A percentile compares a stretch with the other conserved stretches of the same genome.
Conservation (phyloP, 2,797 vertebrate species). For the Trachurus trachurus region DNA sequence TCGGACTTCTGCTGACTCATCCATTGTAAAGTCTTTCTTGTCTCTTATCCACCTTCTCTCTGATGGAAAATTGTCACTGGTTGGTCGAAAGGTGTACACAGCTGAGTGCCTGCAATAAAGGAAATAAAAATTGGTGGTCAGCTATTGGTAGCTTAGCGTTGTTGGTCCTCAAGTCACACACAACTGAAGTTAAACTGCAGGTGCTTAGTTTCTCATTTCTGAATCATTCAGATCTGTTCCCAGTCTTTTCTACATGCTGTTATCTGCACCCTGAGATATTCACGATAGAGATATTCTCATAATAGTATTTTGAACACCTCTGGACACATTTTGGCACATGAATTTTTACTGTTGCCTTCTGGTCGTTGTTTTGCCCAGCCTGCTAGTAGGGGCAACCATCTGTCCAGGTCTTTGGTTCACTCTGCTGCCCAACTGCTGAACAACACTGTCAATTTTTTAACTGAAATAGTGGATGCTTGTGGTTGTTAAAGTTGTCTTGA, state of each 20-base stretch:
- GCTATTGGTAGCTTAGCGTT: background rate
- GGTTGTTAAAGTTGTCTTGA: no score
- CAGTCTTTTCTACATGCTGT: background rate
- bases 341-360: no score
- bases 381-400: no score
- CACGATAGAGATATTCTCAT: no score
- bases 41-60: constrained; percentile 2
- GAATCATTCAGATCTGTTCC: background rate
- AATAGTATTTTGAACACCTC: no score
- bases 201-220: background rate
- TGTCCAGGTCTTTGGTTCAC: no score
- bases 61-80: constrained; percentile 4
- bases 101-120: constrained; percentile 35
- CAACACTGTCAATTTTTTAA: no score
- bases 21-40: constrained; percentile 42
- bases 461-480: no score
- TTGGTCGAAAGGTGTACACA: background rate
- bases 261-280: background rate
- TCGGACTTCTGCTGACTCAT: constrained; percentile 50
- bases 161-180: background rate
- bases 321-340: no score
- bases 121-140: background rate
- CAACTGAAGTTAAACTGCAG: background rate
- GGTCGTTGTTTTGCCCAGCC: no score
- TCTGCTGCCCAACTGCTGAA: no score